A percentile compares a stretch with the other conserved stretches of the same genome.
These are phyloP conservation scores for Cyanoramphus novaezelandiae DNA, from an alignment of 2,113 vertebrate genomes.

Conservation along the genomic window DNA sequence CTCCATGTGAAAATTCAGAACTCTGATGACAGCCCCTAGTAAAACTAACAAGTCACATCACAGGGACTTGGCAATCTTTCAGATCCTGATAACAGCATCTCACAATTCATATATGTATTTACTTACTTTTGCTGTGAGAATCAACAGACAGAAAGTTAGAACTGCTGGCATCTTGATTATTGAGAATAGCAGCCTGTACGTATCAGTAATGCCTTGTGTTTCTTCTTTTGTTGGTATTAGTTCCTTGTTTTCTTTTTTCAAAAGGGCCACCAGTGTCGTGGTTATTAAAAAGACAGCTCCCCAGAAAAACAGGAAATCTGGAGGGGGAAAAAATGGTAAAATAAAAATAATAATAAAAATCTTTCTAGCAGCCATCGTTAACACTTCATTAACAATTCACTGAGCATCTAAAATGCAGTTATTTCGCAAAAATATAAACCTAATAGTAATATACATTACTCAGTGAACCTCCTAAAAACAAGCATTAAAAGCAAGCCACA, in stretches of 20 bases:
- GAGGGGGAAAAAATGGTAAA: not conserved
- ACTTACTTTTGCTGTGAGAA: slow-evolving; percentile 94
- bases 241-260: slow-evolving; percentile 87
- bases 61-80: not conserved
- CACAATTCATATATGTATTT: not conserved
- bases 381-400: not conserved
- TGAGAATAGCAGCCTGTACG: slow-evolving; percentile 88
- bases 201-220: slow-evolving; percentile 91
- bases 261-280: slow-evolving; percentile 90
- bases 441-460: not conserved
- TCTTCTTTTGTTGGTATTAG: slow-evolving; percentile 79
- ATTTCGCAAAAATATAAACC: not conserved
- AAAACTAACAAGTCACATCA: not conserved
- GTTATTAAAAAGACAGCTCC: slow-evolving; percentile 91
- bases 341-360: not conserved
- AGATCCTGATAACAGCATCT: not conserved
- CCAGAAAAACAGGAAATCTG: slow-evolving; percentile 98
- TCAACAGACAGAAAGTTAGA: slow-evolving; percentile 88
- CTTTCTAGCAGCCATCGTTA: not conserved
- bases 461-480: not conserved
- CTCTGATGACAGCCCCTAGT: not conserved
- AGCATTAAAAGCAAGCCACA: not conserved
- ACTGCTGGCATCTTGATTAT: slow-evolving; percentile 95
- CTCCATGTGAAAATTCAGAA: not conserved
- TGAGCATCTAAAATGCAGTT: not conserved